phyloP scores from a whole-genome alignment of 1,140 invertebrate genomes.

The Riptortus pedestris region DNA sequence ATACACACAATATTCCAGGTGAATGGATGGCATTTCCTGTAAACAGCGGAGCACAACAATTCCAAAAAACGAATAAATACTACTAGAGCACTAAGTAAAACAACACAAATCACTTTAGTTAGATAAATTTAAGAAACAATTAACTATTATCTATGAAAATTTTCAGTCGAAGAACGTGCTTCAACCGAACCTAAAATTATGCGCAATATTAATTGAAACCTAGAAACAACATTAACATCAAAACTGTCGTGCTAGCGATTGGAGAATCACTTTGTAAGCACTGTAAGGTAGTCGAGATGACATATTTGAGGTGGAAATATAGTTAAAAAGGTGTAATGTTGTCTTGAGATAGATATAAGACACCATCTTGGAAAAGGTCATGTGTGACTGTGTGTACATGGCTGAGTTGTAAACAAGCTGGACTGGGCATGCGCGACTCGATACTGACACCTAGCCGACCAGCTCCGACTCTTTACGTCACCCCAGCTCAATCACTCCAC shows the following conservation, averaged over 20 bases:
- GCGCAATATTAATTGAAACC: constrained; percentile 27
- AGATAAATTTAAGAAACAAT: neutral
- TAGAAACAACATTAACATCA: constrained; percentile 28
- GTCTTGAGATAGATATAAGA: constrained; percentile 29
- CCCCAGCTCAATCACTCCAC: no score
- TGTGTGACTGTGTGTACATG: constrained; percentile 33
- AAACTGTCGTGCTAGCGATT: constrained; percentile 22
- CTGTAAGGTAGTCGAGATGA: neutral
- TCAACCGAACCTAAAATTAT: constrained; percentile 26
- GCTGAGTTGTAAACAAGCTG: constrained; percentile 39
- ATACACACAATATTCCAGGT: constrained; percentile 36
- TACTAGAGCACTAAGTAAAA: constrained; percentile 8
- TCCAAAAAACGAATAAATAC: constrained; percentile 25
- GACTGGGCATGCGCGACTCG: constrained; percentile 35
- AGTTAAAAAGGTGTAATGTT: neutral
- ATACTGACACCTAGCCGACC: constrained; percentile 31
- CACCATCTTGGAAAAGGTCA: constrained; percentile 36
- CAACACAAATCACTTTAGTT: neutral
- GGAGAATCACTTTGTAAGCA: neutral
- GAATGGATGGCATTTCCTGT: constrained; percentile 36
- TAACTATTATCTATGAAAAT: constrained; percentile 12
- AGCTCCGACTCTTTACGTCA: no score
- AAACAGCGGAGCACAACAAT: constrained; percentile 27
- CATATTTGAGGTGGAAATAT: neutral
- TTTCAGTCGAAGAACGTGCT: constrained; percentile 25